Evolutionary conservation across 2,113 vertebrate species (phyloP).

Genomic region (Archilochus colubris): DNA sequence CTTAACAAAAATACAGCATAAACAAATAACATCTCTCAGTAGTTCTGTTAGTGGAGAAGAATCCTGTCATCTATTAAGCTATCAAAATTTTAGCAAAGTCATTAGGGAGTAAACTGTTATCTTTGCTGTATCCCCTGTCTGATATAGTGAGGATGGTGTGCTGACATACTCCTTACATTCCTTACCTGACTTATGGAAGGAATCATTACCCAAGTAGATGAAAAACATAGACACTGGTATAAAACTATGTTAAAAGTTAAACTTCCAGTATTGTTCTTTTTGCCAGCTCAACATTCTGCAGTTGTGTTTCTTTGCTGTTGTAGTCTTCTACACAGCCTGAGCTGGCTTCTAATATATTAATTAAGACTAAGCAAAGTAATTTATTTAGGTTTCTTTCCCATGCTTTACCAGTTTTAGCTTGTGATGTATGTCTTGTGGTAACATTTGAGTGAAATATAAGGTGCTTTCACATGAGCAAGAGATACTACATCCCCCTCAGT

Average conservation of each 20-base stretch:
- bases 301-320: background rate
- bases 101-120: background rate
- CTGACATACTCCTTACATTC: background rate
- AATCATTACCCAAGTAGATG: background rate
- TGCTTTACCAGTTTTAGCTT: background rate
- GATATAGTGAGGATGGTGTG: background rate
- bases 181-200: background rate
- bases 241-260: background rate
- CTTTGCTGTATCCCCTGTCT: background rate
- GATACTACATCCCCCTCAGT: background rate
- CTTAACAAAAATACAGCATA: background rate
- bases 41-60: background rate
- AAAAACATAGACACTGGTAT: background rate
- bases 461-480: background rate
- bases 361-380: background rate
- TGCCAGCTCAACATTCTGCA: background rate
- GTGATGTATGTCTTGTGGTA: background rate
- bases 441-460: background rate
- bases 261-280: background rate
- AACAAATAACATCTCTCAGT: background rate
- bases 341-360: background rate
- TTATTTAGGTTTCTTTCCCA: background rate
- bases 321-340: background rate
- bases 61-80: background rate
- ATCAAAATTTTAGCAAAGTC: background rate